Evolutionary conservation across 2,113 vertebrate genomes (phyloP).

Genomic region (Percina caprodes): DNA sequence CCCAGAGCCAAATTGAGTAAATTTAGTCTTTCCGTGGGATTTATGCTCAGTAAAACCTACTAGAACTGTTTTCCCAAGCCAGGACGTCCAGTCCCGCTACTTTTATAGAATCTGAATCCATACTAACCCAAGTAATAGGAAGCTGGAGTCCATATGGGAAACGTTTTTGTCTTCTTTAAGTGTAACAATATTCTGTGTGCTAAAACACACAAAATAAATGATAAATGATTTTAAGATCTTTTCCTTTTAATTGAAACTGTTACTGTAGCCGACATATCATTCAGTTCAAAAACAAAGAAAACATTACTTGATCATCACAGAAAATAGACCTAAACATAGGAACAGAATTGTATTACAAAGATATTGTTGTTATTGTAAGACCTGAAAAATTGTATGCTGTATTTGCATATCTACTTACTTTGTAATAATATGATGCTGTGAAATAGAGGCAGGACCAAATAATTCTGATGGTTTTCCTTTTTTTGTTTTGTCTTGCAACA

Average conservation of each 20-base stretch:
- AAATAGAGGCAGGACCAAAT: too few species aligned
- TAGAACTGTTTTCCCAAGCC: slow-evolving; percentile 14
- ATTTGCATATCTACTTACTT: too few species aligned
- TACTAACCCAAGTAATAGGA: background rate
- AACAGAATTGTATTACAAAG: too few species aligned
- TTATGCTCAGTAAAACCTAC: slow-evolving; percentile 30
- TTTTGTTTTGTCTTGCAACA: too few species aligned
- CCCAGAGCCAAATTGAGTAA: slow-evolving; percentile 29
- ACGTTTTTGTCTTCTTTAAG: background rate
- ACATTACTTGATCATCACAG: too few species aligned
- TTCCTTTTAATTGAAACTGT: background rate
- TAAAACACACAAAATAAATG: background rate
- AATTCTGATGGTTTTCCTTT: too few species aligned
- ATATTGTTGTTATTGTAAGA: too few species aligned
- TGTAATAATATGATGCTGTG: too few species aligned
- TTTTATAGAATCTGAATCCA: background rate
- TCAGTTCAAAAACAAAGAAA: too few species aligned
- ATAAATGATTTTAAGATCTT: background rate
- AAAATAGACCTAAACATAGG: too few species aligned
- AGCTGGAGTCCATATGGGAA: background rate
- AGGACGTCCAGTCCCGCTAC: slow-evolving; percentile 5
- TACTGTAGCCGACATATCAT: background rate
- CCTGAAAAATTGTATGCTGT: too few species aligned
- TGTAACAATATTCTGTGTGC: background rate
- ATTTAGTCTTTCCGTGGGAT: slow-evolving; percentile 43